These are phyloP conservation scores for Gryllus bimaculatus DNA, from an alignment of 1,140 invertebrate species.

Conservation along the genomic window DNA sequence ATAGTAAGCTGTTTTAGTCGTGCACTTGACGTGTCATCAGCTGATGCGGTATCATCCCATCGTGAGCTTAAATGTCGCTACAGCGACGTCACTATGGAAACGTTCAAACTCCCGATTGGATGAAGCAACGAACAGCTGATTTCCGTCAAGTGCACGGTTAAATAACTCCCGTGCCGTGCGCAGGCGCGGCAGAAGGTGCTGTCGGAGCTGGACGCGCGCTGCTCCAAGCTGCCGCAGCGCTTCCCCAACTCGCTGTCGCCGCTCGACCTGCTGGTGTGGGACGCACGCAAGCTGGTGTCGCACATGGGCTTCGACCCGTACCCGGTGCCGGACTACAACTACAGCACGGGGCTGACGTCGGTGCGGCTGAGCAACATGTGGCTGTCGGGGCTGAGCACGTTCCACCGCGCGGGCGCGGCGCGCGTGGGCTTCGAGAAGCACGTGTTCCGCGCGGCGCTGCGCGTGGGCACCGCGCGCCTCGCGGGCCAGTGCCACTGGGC, in stretches of 20 bases:
- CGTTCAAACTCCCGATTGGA: too few relatives aligned
- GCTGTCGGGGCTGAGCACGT: conserved; percentile 65
- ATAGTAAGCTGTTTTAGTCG: too few relatives aligned
- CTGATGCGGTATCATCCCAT: too few relatives aligned
- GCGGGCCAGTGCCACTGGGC: conserved; percentile 69
- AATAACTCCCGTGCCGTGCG: neutral
- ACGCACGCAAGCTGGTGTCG: conserved; percentile 58
- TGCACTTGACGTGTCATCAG: too few relatives aligned
- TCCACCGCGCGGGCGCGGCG: conserved; percentile 71
- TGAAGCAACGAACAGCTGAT: too few relatives aligned
- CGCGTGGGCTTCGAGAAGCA: conserved; percentile 61
- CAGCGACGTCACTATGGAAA: too few relatives aligned
- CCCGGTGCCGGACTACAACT: conserved; percentile 56
- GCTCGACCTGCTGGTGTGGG: conserved; percentile 66
- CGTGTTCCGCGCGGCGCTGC: conserved; percentile 48
- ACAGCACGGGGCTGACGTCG: conserved; percentile 54
- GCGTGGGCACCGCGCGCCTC: conserved; percentile 70
- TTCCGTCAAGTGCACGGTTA: too few relatives aligned
- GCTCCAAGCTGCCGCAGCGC: conserved; percentile 49
- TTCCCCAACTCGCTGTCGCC: conserved; percentile 80
- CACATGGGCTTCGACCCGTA: conserved; percentile 64
- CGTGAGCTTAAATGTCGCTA: too few relatives aligned
- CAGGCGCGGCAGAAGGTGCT: conserved; percentile 35
- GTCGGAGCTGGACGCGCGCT: conserved; percentile 30
- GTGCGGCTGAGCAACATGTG: conserved; percentile 58